These are phyloP conservation scores for Eciton burchellii DNA, from an alignment of 1,140 invertebrate genomes.

Conservation along the genomic window DNA sequence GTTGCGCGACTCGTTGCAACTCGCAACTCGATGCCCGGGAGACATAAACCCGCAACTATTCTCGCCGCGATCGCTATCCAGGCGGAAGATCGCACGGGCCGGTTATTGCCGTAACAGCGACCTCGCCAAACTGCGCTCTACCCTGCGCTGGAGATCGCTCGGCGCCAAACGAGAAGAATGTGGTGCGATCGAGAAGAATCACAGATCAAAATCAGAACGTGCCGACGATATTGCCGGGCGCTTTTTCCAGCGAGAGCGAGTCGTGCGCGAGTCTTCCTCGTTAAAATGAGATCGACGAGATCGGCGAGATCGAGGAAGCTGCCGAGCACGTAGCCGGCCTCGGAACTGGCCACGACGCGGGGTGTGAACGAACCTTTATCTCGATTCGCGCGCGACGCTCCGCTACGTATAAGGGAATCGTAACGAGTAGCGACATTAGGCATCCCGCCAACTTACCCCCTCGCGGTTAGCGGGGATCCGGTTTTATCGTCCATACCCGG, in stretches of 20 bases:
- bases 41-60: slow-evolving; percentile 7
- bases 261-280: slow-evolving; percentile 47
- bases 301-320: slow-evolving; percentile 47
- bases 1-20: background rate
- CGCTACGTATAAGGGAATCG: slow-evolving; percentile 76
- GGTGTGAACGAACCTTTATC: slow-evolving; percentile 73
- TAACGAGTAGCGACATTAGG: slow-evolving; percentile 77
- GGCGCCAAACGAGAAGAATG: too few relatives aligned
- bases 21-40: background rate
- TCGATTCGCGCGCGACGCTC: slow-evolving; percentile 43
- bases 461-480: slow-evolving; percentile 61
- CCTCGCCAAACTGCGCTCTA: background rate
- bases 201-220: too few relatives aligned
- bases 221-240: background rate
- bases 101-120: background rate
- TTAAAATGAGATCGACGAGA: slow-evolving; percentile 60
- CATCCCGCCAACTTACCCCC: slow-evolving; percentile 64
- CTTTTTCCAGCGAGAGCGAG: background rate
- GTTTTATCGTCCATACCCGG: slow-evolving; percentile 74
- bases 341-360: slow-evolving; percentile 1
- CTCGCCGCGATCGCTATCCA: background rate
- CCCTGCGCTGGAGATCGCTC: too few relatives aligned
- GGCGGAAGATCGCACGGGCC: background rate
- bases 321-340: background rate
- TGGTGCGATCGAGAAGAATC: too few relatives aligned